Conservation (phyloP, 2,797 vertebrate species). For the Sebastes matsubarae region DNA sequence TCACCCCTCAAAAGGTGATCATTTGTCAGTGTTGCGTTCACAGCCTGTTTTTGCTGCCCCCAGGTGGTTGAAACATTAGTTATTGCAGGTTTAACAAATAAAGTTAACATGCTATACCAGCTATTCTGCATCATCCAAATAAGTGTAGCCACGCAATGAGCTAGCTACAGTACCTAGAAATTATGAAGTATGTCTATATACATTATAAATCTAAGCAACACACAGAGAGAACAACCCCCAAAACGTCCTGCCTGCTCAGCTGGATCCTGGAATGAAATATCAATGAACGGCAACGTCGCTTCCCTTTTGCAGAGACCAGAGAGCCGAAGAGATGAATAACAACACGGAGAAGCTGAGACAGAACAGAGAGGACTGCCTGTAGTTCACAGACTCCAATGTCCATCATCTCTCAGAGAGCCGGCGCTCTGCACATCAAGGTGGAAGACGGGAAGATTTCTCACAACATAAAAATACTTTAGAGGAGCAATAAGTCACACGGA, state of each 20-base stretch:
- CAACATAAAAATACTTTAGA: conserved; percentile 42
- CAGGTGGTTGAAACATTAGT: neutral
- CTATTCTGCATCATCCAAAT: neutral
- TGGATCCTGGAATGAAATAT: conserved; percentile 18
- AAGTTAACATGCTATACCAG: neutral
- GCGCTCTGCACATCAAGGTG: conserved; percentile 54
- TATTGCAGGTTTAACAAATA: neutral
- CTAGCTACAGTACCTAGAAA: neutral
- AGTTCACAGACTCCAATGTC: conserved; percentile 55
- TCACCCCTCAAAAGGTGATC: neutral
- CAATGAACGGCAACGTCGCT: conserved; percentile 33
- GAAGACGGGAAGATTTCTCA: conserved; percentile 44
- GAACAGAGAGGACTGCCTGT: conserved; percentile 50
- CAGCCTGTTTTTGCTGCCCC: neutral
- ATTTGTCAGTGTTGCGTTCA: neutral
- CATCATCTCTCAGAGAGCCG: conserved; percentile 51
- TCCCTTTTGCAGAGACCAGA: conserved; percentile 40
- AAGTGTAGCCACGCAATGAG: neutral
- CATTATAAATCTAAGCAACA: neutral
- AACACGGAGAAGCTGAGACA: conserved; percentile 24
- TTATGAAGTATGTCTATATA: neutral
- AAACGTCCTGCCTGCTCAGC: neutral
- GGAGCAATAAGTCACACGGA: conserved; percentile 43
- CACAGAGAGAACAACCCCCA: neutral
- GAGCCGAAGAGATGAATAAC: conserved; percentile 32